Evolutionary conservation across 2,888 invertebrate species (phyloP).

Genomic region (Gibbula magus): DNA sequence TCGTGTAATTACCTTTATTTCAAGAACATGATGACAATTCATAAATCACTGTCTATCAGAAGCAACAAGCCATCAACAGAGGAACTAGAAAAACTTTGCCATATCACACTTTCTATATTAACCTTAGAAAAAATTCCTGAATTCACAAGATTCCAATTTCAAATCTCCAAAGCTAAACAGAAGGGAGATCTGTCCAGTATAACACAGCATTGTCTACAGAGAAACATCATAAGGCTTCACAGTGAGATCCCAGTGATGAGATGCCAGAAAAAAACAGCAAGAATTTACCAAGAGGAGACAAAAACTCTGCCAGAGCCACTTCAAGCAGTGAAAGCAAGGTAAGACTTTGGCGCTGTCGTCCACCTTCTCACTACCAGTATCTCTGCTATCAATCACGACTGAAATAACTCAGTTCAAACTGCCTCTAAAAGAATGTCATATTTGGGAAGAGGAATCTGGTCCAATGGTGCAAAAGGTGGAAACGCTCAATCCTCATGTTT

Average conservation of each 20-base stretch:
- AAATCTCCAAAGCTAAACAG: neutral
- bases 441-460: neutral
- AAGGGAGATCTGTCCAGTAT: neutral
- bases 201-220: neutral
- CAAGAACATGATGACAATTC: no score
- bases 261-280: neutral
- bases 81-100: no score
- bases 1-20: no score
- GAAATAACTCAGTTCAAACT: slow-evolving; percentile 12
- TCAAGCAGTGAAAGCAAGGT: neutral
- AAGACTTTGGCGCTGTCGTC: neutral
- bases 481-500: neutral
- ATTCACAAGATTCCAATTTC: no score
- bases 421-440: slow-evolving; percentile 13
- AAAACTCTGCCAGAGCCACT: neutral
- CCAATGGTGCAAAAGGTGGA: neutral
- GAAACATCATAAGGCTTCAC: neutral
- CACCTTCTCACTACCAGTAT: neutral
- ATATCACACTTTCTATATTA: no score
- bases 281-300: neutral
- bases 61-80: no score
- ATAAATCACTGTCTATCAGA: no score
- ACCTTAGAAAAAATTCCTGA: no score
- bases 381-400: slow-evolving; percentile 8
- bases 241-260: neutral